Evolutionary conservation across 2,797 vertebrate species (phyloP), one percentile per base, ranked within the genome.

Genomic region (Gephyroberyx darwinii): DNA sequence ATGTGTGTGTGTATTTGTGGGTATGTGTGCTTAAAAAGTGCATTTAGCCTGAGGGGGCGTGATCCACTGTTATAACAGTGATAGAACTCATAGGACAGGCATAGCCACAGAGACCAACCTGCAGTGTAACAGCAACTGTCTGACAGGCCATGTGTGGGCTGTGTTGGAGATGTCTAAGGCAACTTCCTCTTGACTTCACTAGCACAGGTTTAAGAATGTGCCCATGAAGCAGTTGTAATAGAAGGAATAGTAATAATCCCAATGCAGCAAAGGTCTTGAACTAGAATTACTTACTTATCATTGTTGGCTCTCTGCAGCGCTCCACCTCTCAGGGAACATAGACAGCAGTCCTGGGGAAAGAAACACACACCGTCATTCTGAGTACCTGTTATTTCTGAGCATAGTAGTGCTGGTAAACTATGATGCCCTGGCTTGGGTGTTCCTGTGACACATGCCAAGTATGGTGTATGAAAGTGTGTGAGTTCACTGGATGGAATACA

Each of bases 261-360:
- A 39, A 8, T 39, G 7, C 37, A 8, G 6, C 22, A 61, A 1
- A 9, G 26, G 26, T 26, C 26, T 26, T 2, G 26, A 3, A 54
- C 47, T 54, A 26, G 12, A 4, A n/a, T 5, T 37, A 93, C 94
- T 93, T 90, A 99, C 98, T 97, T 97, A 90, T 98, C 94, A 62
- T 96, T 96, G 77, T 98, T 99, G 75, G 98, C 96, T 90, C 93
- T 96, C 90, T 99, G 97, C 70, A 99, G 89, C 0, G 98, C 98
- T 66, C 98, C 97, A 54, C 98, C 98, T 86, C 98, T 93, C 70
- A 99, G 88, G 0, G 96, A 96, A 85, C 98, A 99, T 79, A 99
- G 93, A 85, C 97, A 99, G 89, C 98, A 99, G 85, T 98, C 96
- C 98, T 99, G 83, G 17, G 65, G 73, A 45, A 72, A 52, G 35